Evolutionary conservation across 23 tunicate genomes (phyloP).

Genomic region (Trididemnum nubilum): DNA sequence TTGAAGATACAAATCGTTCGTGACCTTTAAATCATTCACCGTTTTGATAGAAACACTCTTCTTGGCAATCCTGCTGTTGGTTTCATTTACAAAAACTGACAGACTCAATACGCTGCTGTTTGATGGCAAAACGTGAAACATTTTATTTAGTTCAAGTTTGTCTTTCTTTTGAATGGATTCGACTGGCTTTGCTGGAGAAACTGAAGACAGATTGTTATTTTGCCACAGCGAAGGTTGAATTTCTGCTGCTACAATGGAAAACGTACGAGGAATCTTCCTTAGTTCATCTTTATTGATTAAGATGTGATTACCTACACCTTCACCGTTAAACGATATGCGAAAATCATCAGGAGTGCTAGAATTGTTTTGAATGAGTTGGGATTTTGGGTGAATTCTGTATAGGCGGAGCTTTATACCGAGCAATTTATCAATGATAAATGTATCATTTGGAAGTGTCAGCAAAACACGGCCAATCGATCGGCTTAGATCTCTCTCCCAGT

Average conservation of each 20-base stretch:
- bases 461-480: not conserved
- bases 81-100: not conserved
- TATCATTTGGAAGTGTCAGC: not conserved
- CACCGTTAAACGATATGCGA: not conserved
- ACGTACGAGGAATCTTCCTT: not conserved
- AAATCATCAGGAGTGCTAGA: not conserved
- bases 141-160: slow-evolving; percentile 8
- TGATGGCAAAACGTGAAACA: slow-evolving; percentile 4
- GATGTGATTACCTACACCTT: not conserved
- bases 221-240: not conserved
- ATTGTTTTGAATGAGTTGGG: not conserved
- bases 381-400: not conserved
- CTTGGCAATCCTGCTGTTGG: not conserved
- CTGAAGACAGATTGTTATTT: slow-evolving; percentile 1
- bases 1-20: not conserved
- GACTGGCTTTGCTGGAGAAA: not conserved
- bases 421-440: not conserved
- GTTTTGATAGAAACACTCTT: slow-evolving; percentile 10
- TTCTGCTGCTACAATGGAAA: not conserved
- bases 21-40: not conserved
- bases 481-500: not conserved
- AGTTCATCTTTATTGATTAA: not conserved
- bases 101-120: slow-evolving; percentile 2
- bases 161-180: not conserved
- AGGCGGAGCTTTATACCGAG: not conserved